Evolutionary conservation across 2,888 invertebrate genomes (phyloP), one percentile per base, ranked within the genome.

Genomic region (Aethes cnicana): DNA sequence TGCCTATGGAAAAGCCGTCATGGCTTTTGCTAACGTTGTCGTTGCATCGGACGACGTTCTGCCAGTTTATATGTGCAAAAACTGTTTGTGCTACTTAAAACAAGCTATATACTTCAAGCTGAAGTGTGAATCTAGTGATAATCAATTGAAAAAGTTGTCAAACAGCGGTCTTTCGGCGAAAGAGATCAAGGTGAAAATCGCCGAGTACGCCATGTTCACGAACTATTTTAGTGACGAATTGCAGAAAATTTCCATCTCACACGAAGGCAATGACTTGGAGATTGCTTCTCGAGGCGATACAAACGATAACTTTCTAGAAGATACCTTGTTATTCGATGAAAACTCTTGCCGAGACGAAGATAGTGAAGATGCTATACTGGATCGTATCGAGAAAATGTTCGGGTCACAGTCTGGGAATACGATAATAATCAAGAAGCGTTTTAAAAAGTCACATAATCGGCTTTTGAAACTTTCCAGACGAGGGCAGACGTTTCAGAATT

Each of bases 61-160:
- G 32, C 88, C 88, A 0, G 58, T 52, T 33, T 64, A 59, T 49
- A 78, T 87, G 72, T 88, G 88, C 54, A 60, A 60, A 32, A 74
- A 72, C 39, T 88, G 88, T 62, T 63, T 78, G 33, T 58, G 60
- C 55, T 61, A 75, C 46, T 59, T 88, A 35, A 80, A 79, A 64
- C 74, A 82, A 58, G 69, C 79, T n/a, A 76, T 84, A 33, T 57
- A 59, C 36, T 87, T 88, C 39, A 84, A 84, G 59, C 60, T 79
- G 14, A 77, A 63, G 33, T 83, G 85, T 48, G 81, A 86, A 69
- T 66, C 69, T 0, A 81, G 74, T 35, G 68, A 84, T 12, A 66
- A 67, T 53, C 58, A 63, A 11, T 56, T 84, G 1, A 61, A 65
- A 42, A 58, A 58, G 26, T 57, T 76, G 54, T 23, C 49, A 25